Percentiles rank a stretch among this genome's conserved stretches.
phyloP scores from a whole-genome alignment of 2,888 invertebrate genomes.

The Myathropa florea region DNA sequence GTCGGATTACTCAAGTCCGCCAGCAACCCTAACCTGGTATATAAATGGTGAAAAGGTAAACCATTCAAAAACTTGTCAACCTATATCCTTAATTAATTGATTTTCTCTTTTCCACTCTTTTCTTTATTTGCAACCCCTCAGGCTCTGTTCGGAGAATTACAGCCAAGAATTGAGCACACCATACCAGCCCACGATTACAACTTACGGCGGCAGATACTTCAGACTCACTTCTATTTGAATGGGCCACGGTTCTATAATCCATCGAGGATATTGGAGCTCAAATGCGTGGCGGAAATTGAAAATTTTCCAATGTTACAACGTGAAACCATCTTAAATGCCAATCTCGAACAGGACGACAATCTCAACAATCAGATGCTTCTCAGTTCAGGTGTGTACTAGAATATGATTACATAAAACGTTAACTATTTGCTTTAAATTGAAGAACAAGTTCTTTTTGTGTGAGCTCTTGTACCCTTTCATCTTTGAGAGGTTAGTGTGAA shows the following conservation, averaged over 20 bases:
- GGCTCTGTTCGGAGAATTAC: conserved; percentile 78
- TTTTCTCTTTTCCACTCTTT: conserved; percentile 23
- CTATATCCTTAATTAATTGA: conserved; percentile 32
- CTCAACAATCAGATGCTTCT: conserved; percentile 80
- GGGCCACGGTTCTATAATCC: conserved; percentile 78
- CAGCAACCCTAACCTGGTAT: conserved; percentile 80
- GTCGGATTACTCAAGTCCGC: conserved; percentile 80
- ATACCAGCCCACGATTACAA: conserved; percentile 79
- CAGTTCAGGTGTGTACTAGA: conserved; percentile 58
- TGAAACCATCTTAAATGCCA: conserved; percentile 77
- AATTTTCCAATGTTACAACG: conserved; percentile 78
- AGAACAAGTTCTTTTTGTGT: background rate
- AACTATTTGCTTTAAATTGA: background rate
- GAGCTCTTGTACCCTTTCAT: no score
- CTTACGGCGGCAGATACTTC: conserved; percentile 78
- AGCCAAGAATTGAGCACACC: conserved; percentile 78
- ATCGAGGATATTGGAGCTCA: conserved; percentile 77
- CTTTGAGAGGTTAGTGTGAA: no score
- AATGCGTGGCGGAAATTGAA: conserved; percentile 80
- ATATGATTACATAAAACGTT: background rate
- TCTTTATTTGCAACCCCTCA: conserved; percentile 52
- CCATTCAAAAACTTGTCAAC: conserved; percentile 34
- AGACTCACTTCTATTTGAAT: conserved; percentile 79
- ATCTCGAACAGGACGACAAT: conserved; percentile 78
- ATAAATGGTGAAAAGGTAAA: conserved; percentile 80